phyloP scores from a whole-genome alignment of 30 jellyfish, hydroid and myxozoan genomes.

The Aurelia aurita region DNA sequence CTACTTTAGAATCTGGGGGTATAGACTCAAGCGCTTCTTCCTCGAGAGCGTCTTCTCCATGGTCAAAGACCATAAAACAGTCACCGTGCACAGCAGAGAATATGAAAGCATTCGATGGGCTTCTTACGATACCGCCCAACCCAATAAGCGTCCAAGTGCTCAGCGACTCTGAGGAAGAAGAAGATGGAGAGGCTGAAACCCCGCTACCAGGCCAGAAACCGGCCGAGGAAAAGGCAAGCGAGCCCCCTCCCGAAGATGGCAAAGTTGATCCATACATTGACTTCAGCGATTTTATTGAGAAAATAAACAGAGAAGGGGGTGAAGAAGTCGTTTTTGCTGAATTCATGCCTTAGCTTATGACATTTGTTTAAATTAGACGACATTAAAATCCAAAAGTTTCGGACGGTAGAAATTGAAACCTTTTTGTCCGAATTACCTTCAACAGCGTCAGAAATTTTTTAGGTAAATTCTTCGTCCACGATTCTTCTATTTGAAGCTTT shows the following conservation, averaged over 20 bases:
- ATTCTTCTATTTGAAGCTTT: too few species aligned
- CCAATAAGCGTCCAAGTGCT: not conserved
- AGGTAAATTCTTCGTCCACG: too few species aligned
- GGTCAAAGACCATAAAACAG: slow-evolving; percentile 6
- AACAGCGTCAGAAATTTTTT: too few species aligned
- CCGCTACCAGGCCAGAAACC: not conserved
- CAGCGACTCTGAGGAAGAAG: not conserved
- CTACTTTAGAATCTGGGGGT: slow-evolving; percentile 21
- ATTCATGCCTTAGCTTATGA: slow-evolving; percentile 18
- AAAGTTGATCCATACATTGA: slow-evolving; percentile 88
- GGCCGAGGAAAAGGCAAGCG: slow-evolving; percentile 8
- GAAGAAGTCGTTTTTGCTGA: slow-evolving; percentile 79
- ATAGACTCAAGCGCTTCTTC: slow-evolving; percentile 10
- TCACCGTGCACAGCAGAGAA: not conserved
- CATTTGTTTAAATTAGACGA: not conserved
- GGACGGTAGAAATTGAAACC: too few species aligned
- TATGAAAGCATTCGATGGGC: not conserved
- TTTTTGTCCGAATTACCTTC: too few species aligned
- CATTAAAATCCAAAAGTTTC: too few species aligned
- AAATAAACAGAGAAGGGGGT: slow-evolving; percentile 81
- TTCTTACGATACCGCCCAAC: slow-evolving; percentile 7
- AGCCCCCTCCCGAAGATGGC: slow-evolving; percentile 59
- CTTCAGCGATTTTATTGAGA: slow-evolving; percentile 80
- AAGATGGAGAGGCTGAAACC: slow-evolving; percentile 12
- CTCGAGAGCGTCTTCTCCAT: slow-evolving; percentile 9